Base-by-base conservation (phyloP, 2,888 invertebrate species). In the Allolobophora icterica region DNA sequence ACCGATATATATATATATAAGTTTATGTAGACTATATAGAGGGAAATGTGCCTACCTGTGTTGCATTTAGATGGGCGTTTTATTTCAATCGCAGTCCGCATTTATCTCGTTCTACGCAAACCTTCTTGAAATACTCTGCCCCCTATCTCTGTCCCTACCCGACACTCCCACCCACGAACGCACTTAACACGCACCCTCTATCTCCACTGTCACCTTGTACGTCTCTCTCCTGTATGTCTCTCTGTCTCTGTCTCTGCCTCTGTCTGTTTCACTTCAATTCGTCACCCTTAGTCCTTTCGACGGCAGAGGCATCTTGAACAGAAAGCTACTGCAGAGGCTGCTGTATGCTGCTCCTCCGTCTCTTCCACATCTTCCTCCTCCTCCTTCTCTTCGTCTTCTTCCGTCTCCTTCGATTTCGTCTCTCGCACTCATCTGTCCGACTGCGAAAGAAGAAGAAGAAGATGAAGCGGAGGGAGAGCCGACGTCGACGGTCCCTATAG, bases 241-340 rank as follows among this genome's bases (percentile, higher is more conserved):
- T n/a, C 11, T n/a, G 11, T 71, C 3, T n/a, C 71, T 71, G 71
- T n/a, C 71, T 71, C 71, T 71, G 71, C 17, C 30, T 71, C 71
- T 71, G 71, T 71, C 30, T 30, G 71, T n/a, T n/a, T 71, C 71
- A n/a, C 71, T 71, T 71, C 71, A 71, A 71, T 71, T 71, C 71
- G 71, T 71, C 71, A 71, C 71, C n/a, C 30, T n/a, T 71, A n/a
- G 71, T 71, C 71, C 13, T 71, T n/a, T 71, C 71, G 30, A 71
- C 71, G 71, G 71, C n/a, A 8, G n/a, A 71, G n/a, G 71, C 30
- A 71, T 71, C 71, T 30, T n/a, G 71, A 71, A 71, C 30, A 71
- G 30, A n/a, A 30, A 30, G 71, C 71, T 71, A 13, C 71, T 71
- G n/a, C 71, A 71, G 11, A 71, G 71, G 11, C 71, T n/a, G 71